Evolutionary conservation across 2,888 invertebrate species (phyloP), one percentile per base, ranked within the genome.

Genomic region (Tanytarsus gracilentus): DNA sequence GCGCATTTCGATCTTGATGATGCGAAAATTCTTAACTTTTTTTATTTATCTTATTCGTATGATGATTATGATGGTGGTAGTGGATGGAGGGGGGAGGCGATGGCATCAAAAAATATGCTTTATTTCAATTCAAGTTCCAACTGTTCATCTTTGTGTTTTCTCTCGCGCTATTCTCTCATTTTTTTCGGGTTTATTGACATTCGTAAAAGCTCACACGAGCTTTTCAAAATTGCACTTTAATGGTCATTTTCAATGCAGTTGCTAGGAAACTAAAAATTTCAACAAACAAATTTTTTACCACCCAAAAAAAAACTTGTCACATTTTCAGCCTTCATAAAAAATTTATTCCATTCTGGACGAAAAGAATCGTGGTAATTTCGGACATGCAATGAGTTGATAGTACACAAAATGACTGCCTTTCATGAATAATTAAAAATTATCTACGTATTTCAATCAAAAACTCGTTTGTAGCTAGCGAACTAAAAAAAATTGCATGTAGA

Each of bases 351-450:
- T 7, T 9, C 9, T 11, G 33, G 6, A 2, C n/a, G 6, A 11
- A 33, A 33, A 11, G 9, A 11, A 4, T 11, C 3, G 33, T 11
- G n/a, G n/a, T 33, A 11, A 29, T 33, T 33, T 33, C n/a, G 33
- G 33, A 11, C 33, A 11, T 33, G 9, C n/a, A 11, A 11, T 2
- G 9, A 11, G n/a, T 4, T 39, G 21, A 18, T 18, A 9, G 21
- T 7, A 30, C 30, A 21, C 11, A 4, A 29, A 21, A 44, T 44
- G 18, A 23, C 18, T n/a, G 18, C n/a, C 25, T 44, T 48, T 27
- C 58, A 58, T 58, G 58, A 58, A 58, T 58, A 58, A 58, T 58
- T 58, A 58, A 58, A 48, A 27, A 14, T 27, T 58, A 58, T 58
- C 58, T 48, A n/a, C 18, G 29, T 40, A 21, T 40, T 48, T 27